A percentile compares a stretch with the other conserved stretches of the same genome.
Evolutionary conservation across 2,113 vertebrate species (phyloP).

Genomic region (Mobula hypostoma): DNA sequence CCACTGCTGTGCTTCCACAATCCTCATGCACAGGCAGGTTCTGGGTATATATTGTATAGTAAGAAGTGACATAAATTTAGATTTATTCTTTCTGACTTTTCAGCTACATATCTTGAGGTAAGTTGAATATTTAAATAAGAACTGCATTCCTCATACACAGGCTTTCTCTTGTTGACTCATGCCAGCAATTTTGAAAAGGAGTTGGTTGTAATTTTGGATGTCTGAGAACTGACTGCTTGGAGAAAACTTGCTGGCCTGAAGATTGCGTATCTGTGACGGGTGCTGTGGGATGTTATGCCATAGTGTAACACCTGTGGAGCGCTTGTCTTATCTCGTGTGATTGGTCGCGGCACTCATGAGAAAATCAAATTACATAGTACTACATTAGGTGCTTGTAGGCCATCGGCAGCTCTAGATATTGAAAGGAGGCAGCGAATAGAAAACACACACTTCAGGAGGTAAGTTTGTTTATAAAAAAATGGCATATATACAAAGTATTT

Average conservation of each 20-base stretch:
- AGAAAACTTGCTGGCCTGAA: not conserved
- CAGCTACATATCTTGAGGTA: not conserved
- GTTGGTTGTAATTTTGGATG: not conserved
- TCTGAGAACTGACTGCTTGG: too few relatives aligned
- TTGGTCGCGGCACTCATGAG: too few relatives aligned
- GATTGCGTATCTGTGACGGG: not conserved
- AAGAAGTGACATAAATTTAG: not conserved
- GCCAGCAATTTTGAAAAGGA: not conserved
- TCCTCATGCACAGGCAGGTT: not conserved
- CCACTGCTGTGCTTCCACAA: too few relatives aligned
- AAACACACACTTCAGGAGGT: too few relatives aligned
- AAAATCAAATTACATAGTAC: too few relatives aligned
- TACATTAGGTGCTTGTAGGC: too few relatives aligned
- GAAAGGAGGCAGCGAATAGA: too few relatives aligned
- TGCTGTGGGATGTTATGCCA: not conserved
- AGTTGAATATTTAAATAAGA: not conserved
- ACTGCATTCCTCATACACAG: not conserved
- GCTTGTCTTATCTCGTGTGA: too few relatives aligned
- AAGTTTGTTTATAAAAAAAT: too few relatives aligned
- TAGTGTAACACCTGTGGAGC: too few relatives aligned
- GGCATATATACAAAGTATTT: too few relatives aligned
- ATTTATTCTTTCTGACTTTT: not conserved
- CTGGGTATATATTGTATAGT: not conserved
- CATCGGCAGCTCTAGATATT: too few relatives aligned
- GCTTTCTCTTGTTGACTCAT: not conserved